A percentile compares a stretch with the other conserved stretches of the same genome.
phyloP scores from a whole-genome alignment of 2,113 vertebrate species.

The Odobenus rosmarus region DNA sequence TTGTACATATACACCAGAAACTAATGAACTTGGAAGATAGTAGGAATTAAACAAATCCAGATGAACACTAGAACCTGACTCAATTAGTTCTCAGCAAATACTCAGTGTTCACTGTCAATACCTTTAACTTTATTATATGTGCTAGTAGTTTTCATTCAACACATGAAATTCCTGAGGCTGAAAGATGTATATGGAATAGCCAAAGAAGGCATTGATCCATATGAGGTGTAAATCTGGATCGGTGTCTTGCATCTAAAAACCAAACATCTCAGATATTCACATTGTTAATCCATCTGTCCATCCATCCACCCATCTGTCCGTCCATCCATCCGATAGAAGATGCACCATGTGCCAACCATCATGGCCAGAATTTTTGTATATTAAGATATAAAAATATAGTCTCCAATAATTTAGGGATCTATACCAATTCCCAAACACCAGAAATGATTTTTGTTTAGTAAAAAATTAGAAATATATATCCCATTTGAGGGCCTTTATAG shows the following conservation, averaged over 20 bases:
- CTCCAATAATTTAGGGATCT: conserved; percentile 4
- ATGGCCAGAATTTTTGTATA: background rate
- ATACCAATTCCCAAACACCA: background rate
- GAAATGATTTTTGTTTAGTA: conserved; percentile 29
- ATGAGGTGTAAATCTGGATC: background rate
- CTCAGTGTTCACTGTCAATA: background rate
- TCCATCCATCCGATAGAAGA: background rate
- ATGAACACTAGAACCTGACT: background rate
- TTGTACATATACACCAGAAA: conserved; percentile 14
- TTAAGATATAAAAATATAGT: background rate
- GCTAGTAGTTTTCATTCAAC: conserved; percentile 17
- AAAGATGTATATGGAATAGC: background rate
- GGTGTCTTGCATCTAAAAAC: background rate
- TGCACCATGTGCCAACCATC: background rate
- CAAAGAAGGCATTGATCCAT: background rate
- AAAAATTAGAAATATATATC: conserved; percentile 15
- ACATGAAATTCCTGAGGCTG: background rate
- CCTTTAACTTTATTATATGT: background rate
- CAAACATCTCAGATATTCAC: background rate
- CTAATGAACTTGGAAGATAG: background rate
- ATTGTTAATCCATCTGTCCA: background rate
- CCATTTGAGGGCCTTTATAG: background rate
- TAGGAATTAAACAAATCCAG: background rate
- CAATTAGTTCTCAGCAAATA: background rate
- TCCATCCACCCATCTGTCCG: background rate